Conservation (phyloP, 2,113 vertebrate genomes). For the Rhinolophus sinicus region DNA sequence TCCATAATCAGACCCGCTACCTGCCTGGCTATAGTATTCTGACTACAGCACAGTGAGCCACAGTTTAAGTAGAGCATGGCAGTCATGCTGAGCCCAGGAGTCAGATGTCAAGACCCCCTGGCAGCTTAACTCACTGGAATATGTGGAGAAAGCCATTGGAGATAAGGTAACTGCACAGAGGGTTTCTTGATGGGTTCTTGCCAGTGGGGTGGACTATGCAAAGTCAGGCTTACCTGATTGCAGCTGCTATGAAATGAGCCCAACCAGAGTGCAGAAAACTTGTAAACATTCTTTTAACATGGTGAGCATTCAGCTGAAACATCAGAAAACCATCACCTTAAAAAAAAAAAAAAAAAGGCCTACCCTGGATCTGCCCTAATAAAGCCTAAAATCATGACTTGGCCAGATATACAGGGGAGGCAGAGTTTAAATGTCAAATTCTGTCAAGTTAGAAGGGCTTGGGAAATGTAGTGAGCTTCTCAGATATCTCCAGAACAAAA, state of each 20-base stretch:
- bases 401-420: background rate
- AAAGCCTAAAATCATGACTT: background rate
- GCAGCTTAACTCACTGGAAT: background rate
- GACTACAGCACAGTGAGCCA: background rate
- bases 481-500: background rate
- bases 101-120: background rate
- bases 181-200: background rate
- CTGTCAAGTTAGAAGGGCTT: background rate
- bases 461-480: background rate
- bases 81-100: background rate
- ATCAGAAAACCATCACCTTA: background rate
- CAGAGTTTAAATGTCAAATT: background rate
- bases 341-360: background rate
- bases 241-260: background rate
- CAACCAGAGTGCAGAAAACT: background rate
- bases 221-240: background rate
- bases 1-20: background rate
- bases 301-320: background rate
- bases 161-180: background rate
- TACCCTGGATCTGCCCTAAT: background rate
- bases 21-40: background rate
- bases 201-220: background rate
- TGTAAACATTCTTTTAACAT: background rate
- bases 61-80: background rate
- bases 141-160: background rate